Base-by-base conservation (phyloP, 2,797 vertebrate genomes). In the Monodelphis domestica region DNA sequence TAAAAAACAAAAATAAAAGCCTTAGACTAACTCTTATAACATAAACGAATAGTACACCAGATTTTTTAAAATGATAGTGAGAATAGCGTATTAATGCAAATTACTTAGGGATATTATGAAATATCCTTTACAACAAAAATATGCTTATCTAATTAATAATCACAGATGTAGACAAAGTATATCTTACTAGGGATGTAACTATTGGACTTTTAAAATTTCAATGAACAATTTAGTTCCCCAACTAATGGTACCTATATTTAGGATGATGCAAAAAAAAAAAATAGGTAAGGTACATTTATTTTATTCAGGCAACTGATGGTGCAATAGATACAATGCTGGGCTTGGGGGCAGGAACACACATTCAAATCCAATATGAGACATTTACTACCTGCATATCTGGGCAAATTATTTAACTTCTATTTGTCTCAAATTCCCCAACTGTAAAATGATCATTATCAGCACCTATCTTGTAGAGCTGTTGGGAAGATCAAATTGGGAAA, bases 11-110 rank as follows among this genome's bases (percentile, higher is more conserved):
- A 59, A n/a, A 33, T 14, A 38, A 70, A 38, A 70, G 0, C 1
- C n/a, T n/a, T 0, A n/a, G n/a, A 15, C 0, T 33, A 38, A 21
- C 6, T 70, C 6, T 38, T 38, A 0, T 7, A 7, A 70, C 38
- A 38, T 38, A 70, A 5, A 59, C 63, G 63, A 33, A 63, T n/a
- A n/a, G n/a, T 17, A 70, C 24, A 63, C 14, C 33, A 70, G 5
- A 21, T 21, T 38, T 70, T 70, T 70, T 63, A n/a, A 33, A 63
- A 15, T 63, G 59, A 63, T 63, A n/a, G 33, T 63, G 30, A 4
- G 3, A 63, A 63, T 63, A 63, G 4, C 63, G 4, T n/a, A 12
- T 63, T 17, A n/a, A 1, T n/a, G 33, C 12, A 63, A 63, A n/a
- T 17, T n/a, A n/a, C 63, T n/a, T 33, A 63, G 15, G 59, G 33